phyloP scores from a whole-genome alignment of 2,113 vertebrate species.

The Gnathonemus longibarbis region DNA sequence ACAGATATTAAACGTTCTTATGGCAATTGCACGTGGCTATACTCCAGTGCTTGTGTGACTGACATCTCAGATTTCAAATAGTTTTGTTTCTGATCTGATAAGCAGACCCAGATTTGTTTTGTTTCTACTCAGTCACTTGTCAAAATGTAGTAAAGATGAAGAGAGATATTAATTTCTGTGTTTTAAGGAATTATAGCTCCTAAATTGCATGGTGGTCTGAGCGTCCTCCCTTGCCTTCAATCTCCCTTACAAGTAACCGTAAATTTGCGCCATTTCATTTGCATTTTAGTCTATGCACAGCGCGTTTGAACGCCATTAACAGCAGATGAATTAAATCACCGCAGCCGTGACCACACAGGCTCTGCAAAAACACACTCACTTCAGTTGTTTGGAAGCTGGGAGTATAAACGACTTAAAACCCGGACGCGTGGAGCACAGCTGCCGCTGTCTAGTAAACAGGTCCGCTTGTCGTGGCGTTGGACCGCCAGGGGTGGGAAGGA shows the following conservation, averaged over 20 bases:
- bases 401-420: constrained; percentile 29
- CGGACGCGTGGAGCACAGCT: constrained; percentile 47
- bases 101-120: background rate
- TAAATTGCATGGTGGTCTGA: background rate
- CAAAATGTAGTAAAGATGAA: background rate
- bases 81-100: background rate
- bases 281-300: background rate
- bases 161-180: background rate
- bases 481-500: constrained; percentile 24
- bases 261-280: background rate
- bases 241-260: background rate
- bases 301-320: background rate
- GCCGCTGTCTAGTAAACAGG: constrained; percentile 62
- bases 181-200: background rate
- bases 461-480: constrained; percentile 33
- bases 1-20: background rate
- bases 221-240: background rate
- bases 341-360: background rate
- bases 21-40: background rate
- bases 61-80: background rate
- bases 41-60: background rate
- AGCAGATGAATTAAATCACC: background rate
- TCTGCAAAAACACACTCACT: background rate
- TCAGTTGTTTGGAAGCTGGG: background rate
- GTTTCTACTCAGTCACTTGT: background rate